Percentiles rank a stretch among this genome's conserved stretches.
phyloP scores from a whole-genome alignment of 2,888 invertebrate species.

The Cremastinae sp. region DNA sequence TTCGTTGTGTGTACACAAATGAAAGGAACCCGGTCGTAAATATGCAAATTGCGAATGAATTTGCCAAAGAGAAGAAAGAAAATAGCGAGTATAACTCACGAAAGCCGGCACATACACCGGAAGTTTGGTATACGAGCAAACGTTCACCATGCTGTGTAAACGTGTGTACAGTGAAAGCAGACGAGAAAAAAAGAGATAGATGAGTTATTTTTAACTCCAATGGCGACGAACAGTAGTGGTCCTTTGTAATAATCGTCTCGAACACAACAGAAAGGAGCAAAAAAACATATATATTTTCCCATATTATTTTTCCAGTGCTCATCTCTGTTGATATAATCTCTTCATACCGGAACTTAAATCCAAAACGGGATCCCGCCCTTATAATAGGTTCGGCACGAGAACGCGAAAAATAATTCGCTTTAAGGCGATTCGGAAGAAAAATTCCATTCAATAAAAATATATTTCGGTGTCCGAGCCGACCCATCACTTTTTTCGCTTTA shows the following conservation, averaged over 20 bases:
- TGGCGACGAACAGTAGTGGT: no score
- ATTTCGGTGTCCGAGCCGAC: no score
- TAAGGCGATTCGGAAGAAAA: constrained; percentile 50
- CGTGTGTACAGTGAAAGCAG: neutral
- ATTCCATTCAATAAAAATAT: no score
- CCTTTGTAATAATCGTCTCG: constrained; percentile 46
- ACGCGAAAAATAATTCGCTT: constrained; percentile 58
- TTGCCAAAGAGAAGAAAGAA: constrained; percentile 33
- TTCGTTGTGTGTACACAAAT: constrained; percentile 40
- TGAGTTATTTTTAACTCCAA: no score
- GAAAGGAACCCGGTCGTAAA: constrained; percentile 62
- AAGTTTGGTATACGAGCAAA: no score
- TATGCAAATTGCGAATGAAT: constrained; percentile 62
- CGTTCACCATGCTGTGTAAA: neutral
- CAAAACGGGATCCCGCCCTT: constrained; percentile 51
- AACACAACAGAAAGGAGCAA: constrained; percentile 33
- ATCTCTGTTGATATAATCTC: constrained; percentile 21
- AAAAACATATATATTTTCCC: constrained; percentile 23
- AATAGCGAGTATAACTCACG: constrained; percentile 24
- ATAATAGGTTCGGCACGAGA: constrained; percentile 48
- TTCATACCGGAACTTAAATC: constrained; percentile 51
- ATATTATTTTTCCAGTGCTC: constrained; percentile 9
- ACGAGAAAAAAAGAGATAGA: no score
- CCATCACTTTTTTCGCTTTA: no score
- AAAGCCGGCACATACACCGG: neutral